Percentiles rank a stretch among this genome's conserved stretches.
phyloP scores from a whole-genome alignment of 2,888 invertebrate genomes.

The Cerceris rybyensis region DNA sequence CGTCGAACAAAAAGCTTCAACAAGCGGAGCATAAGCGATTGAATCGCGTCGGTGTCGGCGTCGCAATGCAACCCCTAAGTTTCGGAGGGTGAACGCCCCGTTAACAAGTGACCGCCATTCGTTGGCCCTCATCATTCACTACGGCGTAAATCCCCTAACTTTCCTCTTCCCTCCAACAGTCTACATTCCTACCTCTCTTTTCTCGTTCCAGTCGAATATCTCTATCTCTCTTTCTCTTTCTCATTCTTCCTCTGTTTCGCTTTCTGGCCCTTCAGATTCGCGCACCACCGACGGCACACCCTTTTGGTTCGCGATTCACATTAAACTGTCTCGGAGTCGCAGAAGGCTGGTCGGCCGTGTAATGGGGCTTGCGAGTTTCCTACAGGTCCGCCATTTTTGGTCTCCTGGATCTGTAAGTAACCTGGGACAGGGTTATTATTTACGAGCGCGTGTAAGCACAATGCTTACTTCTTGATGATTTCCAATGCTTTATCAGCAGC shows the following conservation, averaged over 20 bases:
- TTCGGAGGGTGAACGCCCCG: slow-evolving; percentile 30
- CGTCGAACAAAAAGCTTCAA: not conserved
- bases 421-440: slow-evolving; percentile 50
- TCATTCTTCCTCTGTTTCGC: not conserved
- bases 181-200: not conserved
- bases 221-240: not conserved
- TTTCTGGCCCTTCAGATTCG: not conserved
- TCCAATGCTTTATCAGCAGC: slow-evolving; percentile 55
- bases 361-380: slow-evolving; percentile 44
- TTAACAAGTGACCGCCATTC: slow-evolving; percentile 55
- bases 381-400: slow-evolving; percentile 35
- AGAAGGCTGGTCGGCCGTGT: slow-evolving; percentile 50
- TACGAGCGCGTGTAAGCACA: slow-evolving; percentile 59
- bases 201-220: not conserved
- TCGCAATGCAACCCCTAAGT: slow-evolving; percentile 14
- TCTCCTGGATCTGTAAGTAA: slow-evolving; percentile 45
- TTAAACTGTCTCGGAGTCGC: slow-evolving; percentile 48
- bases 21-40: slow-evolving; percentile 15
- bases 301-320: slow-evolving; percentile 21
- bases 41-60: slow-evolving; percentile 14
- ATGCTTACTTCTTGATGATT: slow-evolving; percentile 50
- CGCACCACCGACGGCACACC: not conserved
- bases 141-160: slow-evolving; percentile 29
- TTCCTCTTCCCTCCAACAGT: slow-evolving; percentile 3
- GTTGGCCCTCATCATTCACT: slow-evolving; percentile 45